Base-by-base conservation (phyloP, 1,140 invertebrate genomes). In the Danaus plexippus region DNA sequence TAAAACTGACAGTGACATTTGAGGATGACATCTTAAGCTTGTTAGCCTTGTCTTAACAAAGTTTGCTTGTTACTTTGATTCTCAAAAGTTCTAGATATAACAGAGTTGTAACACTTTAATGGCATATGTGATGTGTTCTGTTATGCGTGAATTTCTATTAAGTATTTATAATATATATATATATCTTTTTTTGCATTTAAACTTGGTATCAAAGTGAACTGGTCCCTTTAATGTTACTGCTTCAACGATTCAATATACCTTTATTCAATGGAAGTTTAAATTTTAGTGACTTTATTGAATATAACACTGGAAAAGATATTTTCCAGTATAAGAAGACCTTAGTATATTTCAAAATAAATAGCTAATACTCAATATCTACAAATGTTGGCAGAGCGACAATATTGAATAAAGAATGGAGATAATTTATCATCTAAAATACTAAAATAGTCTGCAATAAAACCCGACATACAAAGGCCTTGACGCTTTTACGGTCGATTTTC, bases 371-470 rank as follows among this genome's bases (percentile, higher is more conserved):
- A 61, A 61, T 54, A 52, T 57, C 48, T 51, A 55, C 54, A 55
- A 52, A 49, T 55, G 60, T 66, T 63, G 63, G 54, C 59, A 61
- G 51, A 32, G 54, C 53, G 49, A 61, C 53, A 52, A 71, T 72
- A 74, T 71, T 66, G 63, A 64, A 73, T 71, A 66, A 74, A 72
- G 60, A 74, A 76, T 67, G 63, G 59, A 60, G 45, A 57, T 67
- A 59, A 73, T 73, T 71, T 75, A 67, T 73, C 61, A 54, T 63
- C 56, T 32, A 69, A 66, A 67, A 59, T 59, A 63, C 61, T 75
- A 69, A 71, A 76, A 76, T 68, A 72, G 72, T 69, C 42, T 57
- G 66, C 66, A 67, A 76, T 71, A 76, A 80, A 79, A 75, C 65
- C 63, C 63, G 61, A 54, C 59, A 67, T 58, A 74, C 68, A 75